Evolutionary conservation across 2,113 vertebrate genomes (phyloP).

Genomic region (Mola mola): DNA sequence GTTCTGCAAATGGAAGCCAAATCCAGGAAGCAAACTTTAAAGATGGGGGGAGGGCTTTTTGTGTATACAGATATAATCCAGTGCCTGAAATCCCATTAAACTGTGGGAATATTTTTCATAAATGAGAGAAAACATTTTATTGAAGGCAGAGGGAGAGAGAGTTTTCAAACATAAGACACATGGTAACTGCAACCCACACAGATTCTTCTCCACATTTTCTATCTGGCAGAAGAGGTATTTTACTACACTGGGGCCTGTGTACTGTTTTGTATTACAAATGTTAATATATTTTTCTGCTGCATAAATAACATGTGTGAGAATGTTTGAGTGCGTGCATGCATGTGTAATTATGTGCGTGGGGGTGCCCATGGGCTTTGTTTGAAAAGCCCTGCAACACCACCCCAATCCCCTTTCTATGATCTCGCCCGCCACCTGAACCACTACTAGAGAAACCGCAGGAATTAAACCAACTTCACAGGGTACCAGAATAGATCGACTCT

Average conservation of each 20-base stretch:
- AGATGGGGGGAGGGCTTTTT: constrained; percentile 15
- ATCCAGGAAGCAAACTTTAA: constrained; percentile 51
- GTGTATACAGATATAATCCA: constrained; percentile 76
- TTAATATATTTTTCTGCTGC: constrained; percentile 88
- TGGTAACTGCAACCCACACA: constrained; percentile 51
- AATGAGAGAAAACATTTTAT: constrained; percentile 72
- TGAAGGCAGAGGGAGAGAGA: constrained; percentile 56
- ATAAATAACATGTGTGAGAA: constrained; percentile 59
- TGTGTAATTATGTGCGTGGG: constrained; percentile 36
- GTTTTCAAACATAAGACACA: constrained; percentile 57
- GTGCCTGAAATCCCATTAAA: constrained; percentile 69
- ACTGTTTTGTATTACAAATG: constrained; percentile 90
- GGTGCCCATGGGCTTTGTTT: constrained; percentile 48
- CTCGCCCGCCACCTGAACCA: constrained; percentile 36
- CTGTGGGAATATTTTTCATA: constrained; percentile 68
- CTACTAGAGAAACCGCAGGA: constrained; percentile 35
- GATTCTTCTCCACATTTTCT: constrained; percentile 58
- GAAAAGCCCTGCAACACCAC: constrained; percentile 46
- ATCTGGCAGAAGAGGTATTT: constrained; percentile 72
- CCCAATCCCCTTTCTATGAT: constrained; percentile 35
- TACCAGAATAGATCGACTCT: constrained; percentile 50
- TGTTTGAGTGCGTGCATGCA: constrained; percentile 43
- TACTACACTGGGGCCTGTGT: constrained; percentile 84
- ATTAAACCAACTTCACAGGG: constrained; percentile 38
- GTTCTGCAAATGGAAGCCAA: too few relatives aligned